Evolutionary conservation across 2,888 invertebrate species (phyloP).

Genomic region (Erebia epiphron): DNA sequence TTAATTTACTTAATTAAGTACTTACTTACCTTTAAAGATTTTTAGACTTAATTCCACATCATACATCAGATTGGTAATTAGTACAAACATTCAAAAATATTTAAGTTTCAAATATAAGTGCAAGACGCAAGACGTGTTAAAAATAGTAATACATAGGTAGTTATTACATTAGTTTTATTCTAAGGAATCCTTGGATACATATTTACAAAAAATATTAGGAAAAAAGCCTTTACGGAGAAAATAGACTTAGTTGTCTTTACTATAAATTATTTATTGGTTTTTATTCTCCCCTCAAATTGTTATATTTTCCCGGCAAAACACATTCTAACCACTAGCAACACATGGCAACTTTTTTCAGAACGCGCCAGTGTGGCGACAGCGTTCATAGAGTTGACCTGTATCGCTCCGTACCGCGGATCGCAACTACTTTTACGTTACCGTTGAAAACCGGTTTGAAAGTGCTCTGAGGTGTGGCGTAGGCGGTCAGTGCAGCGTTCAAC

Average conservation of each 20-base stretch:
- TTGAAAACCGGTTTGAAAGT: conserved; percentile 77
- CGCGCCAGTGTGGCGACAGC: conserved; percentile 57
- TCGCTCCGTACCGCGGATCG: conserved; percentile 47
- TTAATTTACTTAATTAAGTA: no score
- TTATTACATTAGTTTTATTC: background rate
- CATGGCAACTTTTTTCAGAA: conserved; percentile 51
- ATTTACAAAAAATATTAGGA: no score
- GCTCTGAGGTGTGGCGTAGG: conserved; percentile 74
- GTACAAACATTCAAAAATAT: no score
- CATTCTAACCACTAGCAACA: conserved; percentile 55
- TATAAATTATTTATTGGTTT: background rate
- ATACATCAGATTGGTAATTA: no score
- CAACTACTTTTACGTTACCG: conserved; percentile 73
- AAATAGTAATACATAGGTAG: no score
- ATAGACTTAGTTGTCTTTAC: no score
- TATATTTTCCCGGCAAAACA: conserved; percentile 10
- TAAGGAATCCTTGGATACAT: no score
- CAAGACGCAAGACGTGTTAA: no score
- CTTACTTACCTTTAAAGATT: no score
- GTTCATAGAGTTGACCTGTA: conserved; percentile 50
- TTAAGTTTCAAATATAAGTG: no score
- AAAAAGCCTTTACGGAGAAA: no score
- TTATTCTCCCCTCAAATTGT: background rate
- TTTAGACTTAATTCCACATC: no score
- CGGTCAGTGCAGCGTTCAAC: conserved; percentile 67